Evolutionary conservation across 2,113 vertebrate species (phyloP), one percentile per base, ranked within the genome.

Genomic region (Beaufortia kweichowensis): DNA sequence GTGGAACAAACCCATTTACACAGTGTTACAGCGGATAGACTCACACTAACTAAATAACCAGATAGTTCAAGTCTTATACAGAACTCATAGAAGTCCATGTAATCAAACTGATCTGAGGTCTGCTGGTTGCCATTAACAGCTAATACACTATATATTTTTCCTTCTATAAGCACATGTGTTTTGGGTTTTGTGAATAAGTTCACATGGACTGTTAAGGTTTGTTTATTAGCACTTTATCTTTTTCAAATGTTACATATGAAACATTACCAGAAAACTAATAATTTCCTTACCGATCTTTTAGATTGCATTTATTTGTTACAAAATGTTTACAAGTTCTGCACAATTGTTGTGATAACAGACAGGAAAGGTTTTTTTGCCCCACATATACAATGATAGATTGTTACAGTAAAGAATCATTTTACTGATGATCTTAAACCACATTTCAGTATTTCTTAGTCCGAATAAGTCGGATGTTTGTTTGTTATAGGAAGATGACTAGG

Each of bases 221-320:
- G 82, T 84, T 84, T 84, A 81, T n/a, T 84, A 90, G 91, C 89
- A 92, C 90, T 93, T 92, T 87, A 85, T 85, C 84, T 79, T 82
- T 48, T 90, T 75, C 59, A 57, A 50, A 50, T 70, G 21, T 43
- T 33, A 15, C n/a, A 64, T 71, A 26, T 28, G 74, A 81, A 72
- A 59, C 4, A 59, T 78, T 70, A 12, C 29, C 12, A 23, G 24
- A 55, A 11, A n/a, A n/a, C 19, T 21, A 21, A 2, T 21, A 53
- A 19, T 48, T 17, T 19, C 17, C 17, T 17, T 17, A 48, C 4
- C 12, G 35, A 50, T 23, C 19, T 41, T 41, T 41, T 33, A 43
- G 33, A 48, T 9, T 9, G 21, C 35, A 64, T 3, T 19, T 2
- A 9, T 21, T 46, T 46, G 1, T 17, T 46, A 66, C 23, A 62